Evolutionary conservation across 2,113 vertebrate genomes (phyloP).

Genomic region (Phalacrocorax aristotelis): DNA sequence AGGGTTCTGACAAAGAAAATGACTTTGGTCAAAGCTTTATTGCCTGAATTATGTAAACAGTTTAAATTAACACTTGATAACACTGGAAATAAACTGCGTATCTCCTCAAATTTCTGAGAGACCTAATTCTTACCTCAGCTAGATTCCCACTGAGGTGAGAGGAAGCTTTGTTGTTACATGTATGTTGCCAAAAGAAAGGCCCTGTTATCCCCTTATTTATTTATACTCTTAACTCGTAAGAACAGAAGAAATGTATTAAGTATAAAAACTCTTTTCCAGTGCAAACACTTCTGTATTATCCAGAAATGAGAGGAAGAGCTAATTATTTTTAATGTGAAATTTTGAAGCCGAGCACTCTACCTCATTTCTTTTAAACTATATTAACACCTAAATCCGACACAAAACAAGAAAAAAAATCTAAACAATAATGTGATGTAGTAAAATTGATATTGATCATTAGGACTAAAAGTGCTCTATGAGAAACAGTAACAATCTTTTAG

Average conservation of each 20-base stretch:
- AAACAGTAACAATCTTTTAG: conserved; percentile 42
- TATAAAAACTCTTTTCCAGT: background rate
- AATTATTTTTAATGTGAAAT: conserved; percentile 6
- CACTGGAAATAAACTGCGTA: background rate
- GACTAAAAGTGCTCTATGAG: conserved; percentile 58
- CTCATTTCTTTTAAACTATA: conserved; percentile 34
- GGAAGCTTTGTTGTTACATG: background rate
- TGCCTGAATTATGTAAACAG: background rate
- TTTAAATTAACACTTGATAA: background rate
- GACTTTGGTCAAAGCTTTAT: background rate
- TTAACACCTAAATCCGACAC: conserved; percentile 23
- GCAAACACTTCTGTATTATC: background rate
- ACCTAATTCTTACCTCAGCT: background rate
- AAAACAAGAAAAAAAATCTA: conserved; percentile 68
- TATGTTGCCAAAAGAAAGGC: background rate
- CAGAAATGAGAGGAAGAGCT: background rate
- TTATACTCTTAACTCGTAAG: background rate
- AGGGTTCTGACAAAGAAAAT: background rate
- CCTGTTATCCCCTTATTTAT: background rate
- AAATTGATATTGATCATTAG: conserved; percentile 68
- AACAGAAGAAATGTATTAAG: background rate
- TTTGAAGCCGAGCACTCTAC: background rate
- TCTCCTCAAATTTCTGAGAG: background rate
- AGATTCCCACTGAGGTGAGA: background rate
- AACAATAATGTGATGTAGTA: conserved; percentile 29